Evolutionary conservation across 30 jellyfish, hydroid and myxozoan species (phyloP).

Genomic region (Nemopilema nomurai): DNA sequence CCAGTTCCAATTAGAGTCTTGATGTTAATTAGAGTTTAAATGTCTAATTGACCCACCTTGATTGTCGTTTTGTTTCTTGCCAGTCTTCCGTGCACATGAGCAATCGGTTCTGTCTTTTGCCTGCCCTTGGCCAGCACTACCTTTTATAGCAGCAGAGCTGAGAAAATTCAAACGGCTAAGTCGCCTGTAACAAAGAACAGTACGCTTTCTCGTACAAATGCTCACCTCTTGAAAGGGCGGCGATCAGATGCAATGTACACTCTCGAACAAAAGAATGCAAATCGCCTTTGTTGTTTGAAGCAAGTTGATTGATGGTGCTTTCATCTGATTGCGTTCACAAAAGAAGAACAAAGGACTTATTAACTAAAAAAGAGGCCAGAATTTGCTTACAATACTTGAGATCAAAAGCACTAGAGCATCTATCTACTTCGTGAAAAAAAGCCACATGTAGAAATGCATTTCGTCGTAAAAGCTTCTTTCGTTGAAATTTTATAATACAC

Average conservation of each 20-base stretch:
- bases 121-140: conserved; percentile 30
- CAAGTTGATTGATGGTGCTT: conserved; percentile 44
- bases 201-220: conserved; percentile 66
- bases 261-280: conserved; percentile 47
- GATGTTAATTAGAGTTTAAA: not conserved
- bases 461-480: not conserved
- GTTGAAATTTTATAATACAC: not conserved
- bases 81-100: conserved; percentile 9
- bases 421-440: conserved; percentile 13
- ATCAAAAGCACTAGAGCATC: conserved; percentile 30
- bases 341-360: conserved; percentile 34
- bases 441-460: too few species aligned
- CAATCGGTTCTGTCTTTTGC: conserved; percentile 50
- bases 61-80: not conserved
- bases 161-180: conserved; percentile 23
- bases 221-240: conserved; percentile 33
- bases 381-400: conserved; percentile 32
- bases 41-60: conserved; percentile 26
- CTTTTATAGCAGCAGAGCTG: conserved; percentile 52
- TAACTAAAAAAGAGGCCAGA: conserved; percentile 45
- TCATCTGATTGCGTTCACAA: conserved; percentile 34
- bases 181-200: conserved; percentile 50
- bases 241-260: conserved; percentile 60
- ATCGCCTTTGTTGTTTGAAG: conserved; percentile 51
- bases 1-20: not conserved